A percentile compares a stretch with the other conserved stretches of the same genome.
Conservation (phyloP, 2,888 invertebrate species). For the Choreutis nemorana region DNA sequence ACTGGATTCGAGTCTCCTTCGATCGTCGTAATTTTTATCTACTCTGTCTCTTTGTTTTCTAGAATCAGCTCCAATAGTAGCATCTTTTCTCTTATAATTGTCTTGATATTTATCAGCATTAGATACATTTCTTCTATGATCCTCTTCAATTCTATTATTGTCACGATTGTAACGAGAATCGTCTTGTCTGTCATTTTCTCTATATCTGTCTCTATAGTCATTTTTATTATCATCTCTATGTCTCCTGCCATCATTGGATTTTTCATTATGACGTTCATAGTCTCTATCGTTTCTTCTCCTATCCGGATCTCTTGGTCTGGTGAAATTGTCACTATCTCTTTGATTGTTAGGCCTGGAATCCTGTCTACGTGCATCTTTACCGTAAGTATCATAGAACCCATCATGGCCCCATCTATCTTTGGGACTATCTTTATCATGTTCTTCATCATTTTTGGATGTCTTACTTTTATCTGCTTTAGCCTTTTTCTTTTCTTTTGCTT, state of each 20-base stretch:
- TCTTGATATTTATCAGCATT: slow-evolving; percentile 10
- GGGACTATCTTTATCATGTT: slow-evolving; percentile 19
- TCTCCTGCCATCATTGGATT: slow-evolving; percentile 7
- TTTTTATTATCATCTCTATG: slow-evolving; percentile 5
- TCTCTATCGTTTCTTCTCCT: slow-evolving; percentile 15
- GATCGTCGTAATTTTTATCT: background rate
- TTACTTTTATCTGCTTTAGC: slow-evolving; percentile 25
- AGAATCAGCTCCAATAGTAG: slow-evolving; percentile 4
- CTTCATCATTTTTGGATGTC: slow-evolving; percentile 19
- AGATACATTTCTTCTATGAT: slow-evolving; percentile 10
- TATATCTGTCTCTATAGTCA: slow-evolving; percentile 6
- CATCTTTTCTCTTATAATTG: slow-evolving; percentile 6
- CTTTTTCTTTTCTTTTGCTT: slow-evolving; percentile 27
- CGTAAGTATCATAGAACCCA: slow-evolving; percentile 53
- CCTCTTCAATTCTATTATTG: slow-evolving; percentile 8
- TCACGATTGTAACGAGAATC: slow-evolving; percentile 11
- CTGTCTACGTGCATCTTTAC: slow-evolving; percentile 33
- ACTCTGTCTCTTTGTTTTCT: slow-evolving; percentile 1
- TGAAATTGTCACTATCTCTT: slow-evolving; percentile 23
- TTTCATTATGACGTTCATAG: slow-evolving; percentile 9
- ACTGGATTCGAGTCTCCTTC: background rate
- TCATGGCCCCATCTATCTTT: slow-evolving; percentile 50
- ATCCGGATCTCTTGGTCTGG: slow-evolving; percentile 18
- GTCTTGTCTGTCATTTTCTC: slow-evolving; percentile 11
- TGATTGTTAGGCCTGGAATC: slow-evolving; percentile 25